phyloP scores from a whole-genome alignment of 2,797 vertebrate species.

The Scomberomorus guttatus region DNA sequence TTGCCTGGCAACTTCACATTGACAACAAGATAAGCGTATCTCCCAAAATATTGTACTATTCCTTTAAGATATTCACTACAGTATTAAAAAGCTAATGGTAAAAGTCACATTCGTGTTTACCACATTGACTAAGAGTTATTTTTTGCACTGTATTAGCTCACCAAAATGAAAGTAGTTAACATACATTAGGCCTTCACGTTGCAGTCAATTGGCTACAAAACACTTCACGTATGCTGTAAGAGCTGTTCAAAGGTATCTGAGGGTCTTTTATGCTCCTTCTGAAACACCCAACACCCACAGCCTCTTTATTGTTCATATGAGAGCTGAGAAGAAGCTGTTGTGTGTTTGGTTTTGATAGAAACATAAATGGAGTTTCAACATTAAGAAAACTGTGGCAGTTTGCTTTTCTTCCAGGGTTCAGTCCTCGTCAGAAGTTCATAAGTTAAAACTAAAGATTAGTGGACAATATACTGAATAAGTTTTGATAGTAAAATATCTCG shows the following conservation, averaged over 20 bases:
- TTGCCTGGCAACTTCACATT: background rate
- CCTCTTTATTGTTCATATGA: conserved; percentile 9
- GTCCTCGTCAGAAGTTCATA: background rate
- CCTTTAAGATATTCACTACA: background rate
- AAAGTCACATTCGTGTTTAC: background rate
- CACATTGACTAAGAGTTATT: background rate
- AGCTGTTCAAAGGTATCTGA: background rate
- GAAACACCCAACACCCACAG: background rate
- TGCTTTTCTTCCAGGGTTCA: background rate
- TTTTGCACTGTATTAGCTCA: background rate
- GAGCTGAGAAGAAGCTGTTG: background rate
- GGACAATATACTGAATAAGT: background rate
- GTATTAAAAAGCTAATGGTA: background rate
- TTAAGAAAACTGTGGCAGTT: too few species aligned
- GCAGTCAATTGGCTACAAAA: background rate
- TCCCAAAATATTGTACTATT: background rate
- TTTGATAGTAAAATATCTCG: background rate
- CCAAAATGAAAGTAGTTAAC: background rate
- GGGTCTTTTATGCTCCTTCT: conserved; percentile 8
- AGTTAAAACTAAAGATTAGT: background rate
- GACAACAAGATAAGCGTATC: too few species aligned
- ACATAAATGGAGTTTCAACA: background rate
- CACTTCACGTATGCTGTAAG: background rate
- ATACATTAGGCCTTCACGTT: background rate
- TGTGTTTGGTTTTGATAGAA: conserved; percentile 12